Percentiles rank a stretch among this genome's conserved stretches.
phyloP scores from a whole-genome alignment of 2,113 vertebrate species.

The Merops nubicus region DNA sequence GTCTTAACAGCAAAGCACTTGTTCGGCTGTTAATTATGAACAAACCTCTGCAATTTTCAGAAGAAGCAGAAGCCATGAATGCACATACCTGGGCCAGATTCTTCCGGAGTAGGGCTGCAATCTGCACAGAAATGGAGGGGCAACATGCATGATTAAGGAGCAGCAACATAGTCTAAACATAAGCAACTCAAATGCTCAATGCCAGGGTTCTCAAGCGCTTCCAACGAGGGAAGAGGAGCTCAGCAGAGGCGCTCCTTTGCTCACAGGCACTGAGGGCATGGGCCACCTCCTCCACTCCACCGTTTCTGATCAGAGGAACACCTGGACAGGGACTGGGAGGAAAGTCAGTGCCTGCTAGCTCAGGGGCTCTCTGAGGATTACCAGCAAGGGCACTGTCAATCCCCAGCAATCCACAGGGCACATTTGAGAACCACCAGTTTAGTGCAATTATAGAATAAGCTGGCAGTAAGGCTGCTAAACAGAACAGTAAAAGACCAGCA shows the following conservation, averaged over 20 bases:
- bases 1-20: slow-evolving; percentile 3
- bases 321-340: neutral
- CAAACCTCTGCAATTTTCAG: neutral
- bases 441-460: slow-evolving; percentile 46
- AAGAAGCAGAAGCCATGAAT: slow-evolving; percentile 67
- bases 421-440: slow-evolving; percentile 55
- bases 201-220: slow-evolving; percentile 56
- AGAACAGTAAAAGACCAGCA: slow-evolving; percentile 34
- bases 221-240: neutral
- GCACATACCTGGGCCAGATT: slow-evolving; percentile 93
- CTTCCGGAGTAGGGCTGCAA: slow-evolving; percentile 88
- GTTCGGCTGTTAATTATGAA: neutral
- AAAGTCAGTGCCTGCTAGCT: neutral
- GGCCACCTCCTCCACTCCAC: neutral
- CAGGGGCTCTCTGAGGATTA: neutral
- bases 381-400: neutral
- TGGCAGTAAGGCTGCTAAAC: slow-evolving; percentile 42
- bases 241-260: neutral
- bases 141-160: slow-evolving; percentile 91
- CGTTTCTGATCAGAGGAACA: neutral
- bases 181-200: slow-evolving; percentile 72
- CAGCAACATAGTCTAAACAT: slow-evolving; percentile 77
- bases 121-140: slow-evolving; percentile 93
- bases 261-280: neutral
- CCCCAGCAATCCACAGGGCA: neutral